Base-by-base conservation (phyloP, 2,888 invertebrate species). In the Stenodera caucasica region DNA sequence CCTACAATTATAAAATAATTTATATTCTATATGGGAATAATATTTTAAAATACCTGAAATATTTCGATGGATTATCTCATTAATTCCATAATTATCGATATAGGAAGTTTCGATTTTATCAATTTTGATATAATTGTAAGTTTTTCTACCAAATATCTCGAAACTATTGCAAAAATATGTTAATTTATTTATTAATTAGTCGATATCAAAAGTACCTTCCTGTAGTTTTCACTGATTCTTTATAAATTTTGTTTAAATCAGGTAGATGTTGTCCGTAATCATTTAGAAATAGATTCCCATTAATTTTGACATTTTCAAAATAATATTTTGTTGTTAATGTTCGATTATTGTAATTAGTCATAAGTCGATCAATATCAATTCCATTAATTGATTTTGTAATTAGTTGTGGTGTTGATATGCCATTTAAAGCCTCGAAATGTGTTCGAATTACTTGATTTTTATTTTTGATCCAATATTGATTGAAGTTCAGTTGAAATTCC, bases 401-500 rank as follows among this genome's bases (percentile, higher is more conserved):
- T 30, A 80, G 51, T 64, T 77, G 74, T 2, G 78, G 72, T n/a
- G 69, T 66, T 7, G 68, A 67, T n/a, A 78, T 58, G 7, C 77
- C 77, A 29, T 70, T 64, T 40, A 55, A 54, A 7, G 69, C 71
- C 60, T 73, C 72, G 35, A 77, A 71, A 60, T 73, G 71, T 14
- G 68, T 68, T 12, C 75, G 74, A 58, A 80, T 75, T 49, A 57
- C 63, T 76, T 80, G 80, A 59, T 73, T 63, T 53, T 67, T 71
- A 58, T 60, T 73, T 69, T 78, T 80, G n/a, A 71, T 72, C 80
- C 80, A 80, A 64, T 75, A 80, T 49, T 70, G 62, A 15, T 73
- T 59, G 12, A 70, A 53, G 61, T 72, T 64, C 2, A 58, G 40
- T 58, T 70, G 64, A 53, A 76, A 74, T 56, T 72, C 61, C 26